These are phyloP conservation scores for Phallusia fumigata DNA, from an alignment of 23 tunicate genomes.

Conservation along the genomic window DNA sequence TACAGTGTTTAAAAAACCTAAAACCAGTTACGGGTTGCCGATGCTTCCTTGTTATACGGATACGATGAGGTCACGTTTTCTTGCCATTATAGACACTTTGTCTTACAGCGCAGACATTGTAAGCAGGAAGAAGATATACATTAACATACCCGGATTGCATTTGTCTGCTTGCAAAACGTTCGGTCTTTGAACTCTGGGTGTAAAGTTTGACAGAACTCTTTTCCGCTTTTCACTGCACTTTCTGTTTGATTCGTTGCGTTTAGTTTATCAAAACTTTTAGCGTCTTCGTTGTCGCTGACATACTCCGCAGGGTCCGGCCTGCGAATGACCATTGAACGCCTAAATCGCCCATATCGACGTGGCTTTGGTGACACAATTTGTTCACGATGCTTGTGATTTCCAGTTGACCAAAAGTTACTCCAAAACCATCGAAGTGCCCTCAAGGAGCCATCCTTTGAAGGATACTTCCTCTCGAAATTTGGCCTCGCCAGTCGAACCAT, in stretches of 20 bases:
- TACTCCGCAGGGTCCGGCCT: no score
- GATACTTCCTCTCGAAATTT: not conserved
- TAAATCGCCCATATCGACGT: no score
- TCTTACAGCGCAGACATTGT: not conserved
- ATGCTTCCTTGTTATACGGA: not conserved
- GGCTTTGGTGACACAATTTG: no score
- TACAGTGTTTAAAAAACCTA: no score
- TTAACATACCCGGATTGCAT: not conserved
- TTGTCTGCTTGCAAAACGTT: not conserved
- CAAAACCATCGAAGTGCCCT: slow-evolving; percentile 16
- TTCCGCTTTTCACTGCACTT: not conserved
- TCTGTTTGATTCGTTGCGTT: not conserved
- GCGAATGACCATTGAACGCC: no score
- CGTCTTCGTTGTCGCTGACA: no score
- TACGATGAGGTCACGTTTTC: not conserved
- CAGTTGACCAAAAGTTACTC: slow-evolving; percentile 18
- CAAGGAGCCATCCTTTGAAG: not conserved
- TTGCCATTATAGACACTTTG: not conserved
- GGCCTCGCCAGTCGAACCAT: slow-evolving; percentile 17
- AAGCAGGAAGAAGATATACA: not conserved
- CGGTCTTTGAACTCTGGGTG: slow-evolving; percentile 13
- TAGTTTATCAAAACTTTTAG: no score
- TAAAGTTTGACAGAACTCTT: slow-evolving; percentile 5
- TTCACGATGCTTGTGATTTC: not conserved
- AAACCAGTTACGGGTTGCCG: not conserved